Conservation (phyloP, 2,113 vertebrate genomes). For the Neomonachus schauinslandi region DNA sequence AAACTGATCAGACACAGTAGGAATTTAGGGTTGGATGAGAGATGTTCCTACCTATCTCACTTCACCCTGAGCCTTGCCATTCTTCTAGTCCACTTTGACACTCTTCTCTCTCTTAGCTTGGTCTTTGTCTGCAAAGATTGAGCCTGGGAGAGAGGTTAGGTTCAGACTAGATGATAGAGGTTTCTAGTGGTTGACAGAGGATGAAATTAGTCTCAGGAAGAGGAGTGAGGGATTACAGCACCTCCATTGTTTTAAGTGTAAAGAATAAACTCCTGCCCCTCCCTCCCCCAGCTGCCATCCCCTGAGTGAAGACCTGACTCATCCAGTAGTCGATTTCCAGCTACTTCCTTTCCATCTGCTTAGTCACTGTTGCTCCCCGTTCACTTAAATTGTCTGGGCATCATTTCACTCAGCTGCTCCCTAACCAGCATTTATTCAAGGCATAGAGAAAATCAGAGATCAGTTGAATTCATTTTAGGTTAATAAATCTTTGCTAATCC, state of each 20-base stretch:
- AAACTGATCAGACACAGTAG: not conserved
- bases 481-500: not conserved
- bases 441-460: not conserved
- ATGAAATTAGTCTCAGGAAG: not conserved
- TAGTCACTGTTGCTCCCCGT: not conserved
- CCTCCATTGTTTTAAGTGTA: not conserved
- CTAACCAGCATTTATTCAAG: not conserved
- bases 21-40: not conserved
- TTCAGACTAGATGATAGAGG: not conserved
- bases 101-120: not conserved
- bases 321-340: not conserved
- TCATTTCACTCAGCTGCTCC: not conserved
- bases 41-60: too few relatives aligned
- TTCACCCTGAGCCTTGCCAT: not conserved
- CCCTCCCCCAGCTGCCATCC: not conserved
- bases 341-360: conserved; percentile 24
- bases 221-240: not conserved
- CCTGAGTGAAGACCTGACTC: not conserved
- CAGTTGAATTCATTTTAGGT: not conserved
- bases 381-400: not conserved
- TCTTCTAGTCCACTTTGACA: not conserved
- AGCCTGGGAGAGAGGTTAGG: not conserved
- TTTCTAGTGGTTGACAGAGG: not conserved
- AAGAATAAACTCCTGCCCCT: not conserved
- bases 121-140: not conserved